These are phyloP conservation scores for Neoarius graeffei DNA, from an alignment of 2,113 vertebrate species.

Conservation along the genomic window DNA sequence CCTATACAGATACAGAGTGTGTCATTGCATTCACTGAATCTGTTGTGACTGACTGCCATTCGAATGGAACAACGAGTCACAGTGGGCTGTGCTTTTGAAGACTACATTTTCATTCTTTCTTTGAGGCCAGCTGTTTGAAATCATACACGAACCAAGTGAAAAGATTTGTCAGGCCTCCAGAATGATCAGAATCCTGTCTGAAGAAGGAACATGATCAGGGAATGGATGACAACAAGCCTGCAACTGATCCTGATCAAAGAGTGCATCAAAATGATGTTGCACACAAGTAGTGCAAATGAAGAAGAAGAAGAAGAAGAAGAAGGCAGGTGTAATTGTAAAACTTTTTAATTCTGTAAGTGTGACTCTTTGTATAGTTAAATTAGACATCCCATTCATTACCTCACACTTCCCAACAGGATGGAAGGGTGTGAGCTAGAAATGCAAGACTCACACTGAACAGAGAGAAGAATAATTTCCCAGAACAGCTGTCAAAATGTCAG, in stretches of 20 bases:
- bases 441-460: background rate
- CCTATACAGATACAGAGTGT: background rate
- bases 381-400: conserved; percentile 1
- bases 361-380: conserved; percentile 32
- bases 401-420: conserved; percentile 5
- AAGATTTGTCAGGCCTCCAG: background rate
- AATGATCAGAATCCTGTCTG: conserved; percentile 2
- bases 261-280: background rate
- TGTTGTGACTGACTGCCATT: background rate
- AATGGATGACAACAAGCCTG: background rate
- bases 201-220: background rate
- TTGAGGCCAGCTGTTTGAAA: conserved; percentile 18
- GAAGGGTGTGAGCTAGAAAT: background rate
- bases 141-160: background rate
- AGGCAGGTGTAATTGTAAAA: background rate
- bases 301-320: background rate
- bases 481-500: conserved; percentile 42
- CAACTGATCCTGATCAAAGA: background rate
- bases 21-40: background rate
- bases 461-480: conserved; percentile 32
- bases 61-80: background rate
- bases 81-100: background rate
- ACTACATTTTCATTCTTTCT: background rate
- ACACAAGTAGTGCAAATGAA: background rate
- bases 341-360: conserved; percentile 30